A percentile compares a stretch with the other conserved stretches of the same genome.
Conservation (phyloP, 1,140 invertebrate genomes). For the Vanessa atalanta region DNA sequence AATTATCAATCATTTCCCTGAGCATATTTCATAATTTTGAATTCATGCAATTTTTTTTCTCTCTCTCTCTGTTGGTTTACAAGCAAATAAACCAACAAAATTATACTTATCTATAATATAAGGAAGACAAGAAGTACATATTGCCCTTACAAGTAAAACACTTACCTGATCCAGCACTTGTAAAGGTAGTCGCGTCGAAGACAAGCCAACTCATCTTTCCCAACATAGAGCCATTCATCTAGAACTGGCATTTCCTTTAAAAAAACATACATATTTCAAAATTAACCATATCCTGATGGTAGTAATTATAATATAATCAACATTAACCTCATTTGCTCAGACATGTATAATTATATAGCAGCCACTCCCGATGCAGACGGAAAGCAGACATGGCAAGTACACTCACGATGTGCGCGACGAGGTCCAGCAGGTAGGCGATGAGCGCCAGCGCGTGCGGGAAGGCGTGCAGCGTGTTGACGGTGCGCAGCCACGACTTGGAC, state of each 20-base stretch:
- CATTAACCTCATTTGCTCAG: no score
- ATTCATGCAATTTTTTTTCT: no score
- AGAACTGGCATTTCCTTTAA: slow-evolving; percentile 57
- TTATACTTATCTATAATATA: no score
- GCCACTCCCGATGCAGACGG: no score
- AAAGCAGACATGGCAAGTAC: no score
- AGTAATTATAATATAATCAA: background rate
- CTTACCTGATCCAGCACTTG: slow-evolving; percentile 62
- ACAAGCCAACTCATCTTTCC: slow-evolving; percentile 51
- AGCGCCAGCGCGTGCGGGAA: slow-evolving; percentile 82
- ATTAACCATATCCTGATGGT: background rate
- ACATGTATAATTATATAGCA: background rate
- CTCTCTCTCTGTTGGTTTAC: no score
- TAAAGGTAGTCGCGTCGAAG: slow-evolving; percentile 58
- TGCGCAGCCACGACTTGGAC: slow-evolving; percentile 82
- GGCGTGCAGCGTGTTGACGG: slow-evolving; percentile 82
- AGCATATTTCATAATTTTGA: no score
- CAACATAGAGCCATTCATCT: slow-evolving; percentile 57
- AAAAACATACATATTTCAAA: slow-evolving; percentile 10
- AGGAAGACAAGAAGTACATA: no score
- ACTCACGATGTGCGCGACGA: slow-evolving; percentile 47
- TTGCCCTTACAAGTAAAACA: background rate
- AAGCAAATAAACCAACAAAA: no score
- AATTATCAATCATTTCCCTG: no score
- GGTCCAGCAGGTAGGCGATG: slow-evolving; percentile 80